phyloP scores from a whole-genome alignment of 2,113 vertebrate species.

The Heterotilapia buettikoferi region DNA sequence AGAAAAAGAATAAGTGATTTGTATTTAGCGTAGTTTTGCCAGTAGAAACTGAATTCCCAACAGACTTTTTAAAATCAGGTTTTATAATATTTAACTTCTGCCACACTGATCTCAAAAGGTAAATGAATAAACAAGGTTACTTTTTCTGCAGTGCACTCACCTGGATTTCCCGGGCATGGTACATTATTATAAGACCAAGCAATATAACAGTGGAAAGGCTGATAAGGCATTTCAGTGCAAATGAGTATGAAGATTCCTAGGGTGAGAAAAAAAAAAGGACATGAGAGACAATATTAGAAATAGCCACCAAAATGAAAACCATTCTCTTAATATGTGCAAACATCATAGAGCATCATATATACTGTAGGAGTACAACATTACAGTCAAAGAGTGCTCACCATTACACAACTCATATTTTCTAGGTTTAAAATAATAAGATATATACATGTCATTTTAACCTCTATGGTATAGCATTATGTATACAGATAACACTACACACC shows the following conservation, averaged over 20 bases:
- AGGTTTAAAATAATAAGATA: background rate
- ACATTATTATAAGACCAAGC: constrained; percentile 92
- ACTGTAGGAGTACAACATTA: background rate
- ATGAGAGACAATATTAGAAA: constrained; percentile 8
- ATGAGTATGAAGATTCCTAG: constrained; percentile 88
- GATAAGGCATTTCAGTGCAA: constrained; percentile 97
- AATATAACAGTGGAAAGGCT: constrained; percentile 93
- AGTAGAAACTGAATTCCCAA: background rate
- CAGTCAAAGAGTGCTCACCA: background rate
- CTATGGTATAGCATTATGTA: background rate
- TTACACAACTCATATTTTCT: background rate
- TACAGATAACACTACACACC: background rate
- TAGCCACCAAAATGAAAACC: background rate
- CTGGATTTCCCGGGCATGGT: constrained; percentile 95
- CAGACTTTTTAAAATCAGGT: background rate
- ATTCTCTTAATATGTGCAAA: background rate
- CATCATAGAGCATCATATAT: background rate
- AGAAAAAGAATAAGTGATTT: background rate
- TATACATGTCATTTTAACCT: background rate
- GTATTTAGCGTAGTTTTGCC: background rate
- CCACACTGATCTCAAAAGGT: background rate
- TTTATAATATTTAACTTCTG: background rate
- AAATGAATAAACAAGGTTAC: background rate
- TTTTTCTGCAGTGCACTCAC: constrained; percentile 64
- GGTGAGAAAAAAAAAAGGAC: constrained; percentile 38